Evolutionary conservation across 2,113 vertebrate species (phyloP).

Genomic region (Phalacrocorax brasilianus): DNA sequence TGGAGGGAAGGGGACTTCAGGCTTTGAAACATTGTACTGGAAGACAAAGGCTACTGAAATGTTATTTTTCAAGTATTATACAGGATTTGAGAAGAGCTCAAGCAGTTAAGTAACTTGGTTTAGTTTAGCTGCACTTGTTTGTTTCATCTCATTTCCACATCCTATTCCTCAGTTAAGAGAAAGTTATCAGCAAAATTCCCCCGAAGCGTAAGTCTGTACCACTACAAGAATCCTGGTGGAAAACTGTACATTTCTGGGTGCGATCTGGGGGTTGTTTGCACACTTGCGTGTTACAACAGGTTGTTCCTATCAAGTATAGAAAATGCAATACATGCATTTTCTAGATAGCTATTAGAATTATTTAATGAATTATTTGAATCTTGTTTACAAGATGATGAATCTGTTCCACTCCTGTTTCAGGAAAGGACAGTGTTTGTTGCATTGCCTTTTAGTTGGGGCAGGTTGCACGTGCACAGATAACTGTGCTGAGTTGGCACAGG

Average conservation of each 20-base stretch:
- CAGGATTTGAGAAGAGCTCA: not conserved
- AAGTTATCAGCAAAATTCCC: not conserved
- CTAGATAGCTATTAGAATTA: not conserved
- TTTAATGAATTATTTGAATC: not conserved
- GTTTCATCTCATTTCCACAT: not conserved
- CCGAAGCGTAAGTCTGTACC: not conserved
- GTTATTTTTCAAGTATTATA: not conserved
- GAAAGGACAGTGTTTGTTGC: not conserved
- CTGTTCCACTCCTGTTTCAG: not conserved
- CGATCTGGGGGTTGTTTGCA: not conserved
- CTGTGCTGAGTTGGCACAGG: accelerated
- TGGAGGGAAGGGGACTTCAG: not conserved
- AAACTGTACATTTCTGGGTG: not conserved
- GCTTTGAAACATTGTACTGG: not conserved
- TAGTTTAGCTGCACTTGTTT: not conserved
- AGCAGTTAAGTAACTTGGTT: not conserved
- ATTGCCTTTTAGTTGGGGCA: not conserved
- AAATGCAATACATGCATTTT: not conserved
- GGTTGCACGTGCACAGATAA: not conserved
- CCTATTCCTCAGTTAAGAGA: not conserved
- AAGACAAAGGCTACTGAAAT: not conserved
- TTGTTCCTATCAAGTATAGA: not conserved
- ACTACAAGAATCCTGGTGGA: not conserved
- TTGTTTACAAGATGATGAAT: not conserved
- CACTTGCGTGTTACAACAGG: not conserved